These are phyloP conservation scores for Lytechinus pictus DNA, from an alignment of 35 echinoderm and acorn worm species.

Conservation along the genomic window DNA sequence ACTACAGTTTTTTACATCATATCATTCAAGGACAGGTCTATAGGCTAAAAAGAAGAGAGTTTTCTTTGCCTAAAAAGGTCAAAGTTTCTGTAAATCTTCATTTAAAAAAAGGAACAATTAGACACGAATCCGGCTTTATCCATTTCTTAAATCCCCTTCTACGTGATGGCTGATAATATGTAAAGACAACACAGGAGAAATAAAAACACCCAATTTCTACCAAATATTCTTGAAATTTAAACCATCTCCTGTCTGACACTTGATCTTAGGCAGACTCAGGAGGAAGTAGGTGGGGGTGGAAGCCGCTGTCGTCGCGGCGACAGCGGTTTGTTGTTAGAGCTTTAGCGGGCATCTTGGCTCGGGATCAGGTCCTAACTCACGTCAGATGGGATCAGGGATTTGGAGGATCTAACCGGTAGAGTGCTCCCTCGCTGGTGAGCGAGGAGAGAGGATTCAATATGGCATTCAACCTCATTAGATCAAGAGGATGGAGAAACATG, in stretches of 20 bases:
- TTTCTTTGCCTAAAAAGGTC: background rate
- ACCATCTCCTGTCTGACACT: conserved; percentile 38
- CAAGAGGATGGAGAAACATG: background rate
- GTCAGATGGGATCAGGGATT: conserved; percentile 41
- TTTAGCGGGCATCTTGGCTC: conserved; percentile 27
- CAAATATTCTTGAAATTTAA: conserved; percentile 37
- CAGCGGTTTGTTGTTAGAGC: conserved; percentile 41
- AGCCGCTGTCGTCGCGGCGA: conserved; percentile 45
- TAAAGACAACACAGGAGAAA: background rate
- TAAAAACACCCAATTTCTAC: background rate
- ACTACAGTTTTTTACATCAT: background rate
- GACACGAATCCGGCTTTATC: background rate
- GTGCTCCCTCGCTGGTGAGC: conserved; percentile 23
- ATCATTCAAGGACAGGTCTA: background rate
- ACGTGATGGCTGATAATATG: background rate
- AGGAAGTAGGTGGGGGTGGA: conserved; percentile 30
- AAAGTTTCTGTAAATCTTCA: background rate
- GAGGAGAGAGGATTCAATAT: conserved; percentile 36
- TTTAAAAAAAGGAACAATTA: background rate
- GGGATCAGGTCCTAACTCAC: conserved; percentile 46
- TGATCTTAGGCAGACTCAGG: conserved; percentile 2
- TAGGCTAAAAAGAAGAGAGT: background rate
- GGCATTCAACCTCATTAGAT: conserved; percentile 46
- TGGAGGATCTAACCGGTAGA: conserved; percentile 20
- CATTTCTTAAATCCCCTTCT: background rate